Percentiles rank a stretch among this genome's conserved stretches.
Conservation (phyloP, 35 echinoderm and acorn worm species). For the Eucidaris tribuloides region DNA sequence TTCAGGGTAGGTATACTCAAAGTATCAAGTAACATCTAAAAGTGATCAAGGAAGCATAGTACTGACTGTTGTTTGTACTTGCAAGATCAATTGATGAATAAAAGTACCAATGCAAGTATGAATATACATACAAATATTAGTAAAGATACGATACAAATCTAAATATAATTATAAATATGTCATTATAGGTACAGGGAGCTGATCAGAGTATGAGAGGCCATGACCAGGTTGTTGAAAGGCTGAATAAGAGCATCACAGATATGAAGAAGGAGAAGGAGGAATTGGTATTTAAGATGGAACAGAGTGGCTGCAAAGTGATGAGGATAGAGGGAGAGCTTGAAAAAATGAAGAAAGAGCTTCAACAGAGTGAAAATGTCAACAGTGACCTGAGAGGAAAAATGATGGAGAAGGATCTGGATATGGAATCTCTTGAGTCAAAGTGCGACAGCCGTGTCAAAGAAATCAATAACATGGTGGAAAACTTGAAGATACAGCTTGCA, state of each 20-base stretch:
- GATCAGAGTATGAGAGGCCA: conserved; percentile 57
- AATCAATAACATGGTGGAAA: conserved; percentile 68
- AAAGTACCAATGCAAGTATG: no score
- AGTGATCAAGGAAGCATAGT: no score
- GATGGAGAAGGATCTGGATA: conserved; percentile 58
- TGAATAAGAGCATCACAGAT: conserved; percentile 62
- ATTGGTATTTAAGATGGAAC: conserved; percentile 52
- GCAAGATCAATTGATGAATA: no score
- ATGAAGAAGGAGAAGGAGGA: conserved; percentile 76
- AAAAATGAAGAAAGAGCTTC: conserved; percentile 59
- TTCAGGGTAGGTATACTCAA: no score
- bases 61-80: no score
- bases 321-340: conserved; percentile 59
- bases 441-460: conserved; percentile 54
- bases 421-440: conserved; percentile 41
- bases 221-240: conserved; percentile 35
- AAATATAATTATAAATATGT: no score
- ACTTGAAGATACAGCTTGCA: conserved; percentile 68
- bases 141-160: no score
- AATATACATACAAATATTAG: no score
- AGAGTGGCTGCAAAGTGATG: conserved; percentile 60
- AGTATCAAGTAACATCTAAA: no score
- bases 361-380: conserved; percentile 48
- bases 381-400: conserved; percentile 70
- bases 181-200: conserved; percentile 8